Base-by-base conservation (phyloP, 2,113 vertebrate species). In the Apeltes quadracus region DNA sequence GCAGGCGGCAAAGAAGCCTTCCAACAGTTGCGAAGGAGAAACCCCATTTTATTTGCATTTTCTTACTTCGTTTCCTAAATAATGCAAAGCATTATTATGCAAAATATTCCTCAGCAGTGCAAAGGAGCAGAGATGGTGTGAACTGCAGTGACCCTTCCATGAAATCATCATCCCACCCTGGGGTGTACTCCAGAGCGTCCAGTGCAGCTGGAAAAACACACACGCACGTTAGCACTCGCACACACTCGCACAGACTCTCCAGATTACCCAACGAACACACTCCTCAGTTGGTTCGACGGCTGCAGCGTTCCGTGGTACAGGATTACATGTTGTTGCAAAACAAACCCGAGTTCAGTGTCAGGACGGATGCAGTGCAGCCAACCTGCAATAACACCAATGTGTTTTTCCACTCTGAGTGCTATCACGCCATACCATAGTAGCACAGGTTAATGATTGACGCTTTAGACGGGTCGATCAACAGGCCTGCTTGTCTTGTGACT, bases 251-350 rank as follows among this genome's bases (percentile, higher is more conserved):
- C 41, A 43, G 46, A 71, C 13, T 67, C 23, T 79, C 74, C 38
- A 59, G 72, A 59, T 78, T 81, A 74, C 75, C 59, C 70, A 76
- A 41, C 54, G 75, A 81, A 71, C 72, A 74, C 75, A 80, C 84
- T 74, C 76, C 81, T 82, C 72, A 57, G 68, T 57, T 22, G 72
- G 71, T 78, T 68, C 11, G 27, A 56, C 72, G 63, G 58, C 76
- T 69, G 78, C 38, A 73, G 76, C 48, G 57, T 75, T 73, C 81
- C 61, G 4, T 23, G 54, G 75, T 75, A 75, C 59, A 75, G 67
- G 69, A 78, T 86, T 84, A 83, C 84, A 85, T 81, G 83, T 86
- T 83, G 75, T 87, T 89, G 63, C 74, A 87, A 90, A 85, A 82
- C 78, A 81, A 80, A 80, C 53, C 54, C 3, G 65, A 61, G 79